These are phyloP conservation scores for Bujurquina vittata DNA, from an alignment of 2,113 vertebrate genomes.

Conservation along the genomic window DNA sequence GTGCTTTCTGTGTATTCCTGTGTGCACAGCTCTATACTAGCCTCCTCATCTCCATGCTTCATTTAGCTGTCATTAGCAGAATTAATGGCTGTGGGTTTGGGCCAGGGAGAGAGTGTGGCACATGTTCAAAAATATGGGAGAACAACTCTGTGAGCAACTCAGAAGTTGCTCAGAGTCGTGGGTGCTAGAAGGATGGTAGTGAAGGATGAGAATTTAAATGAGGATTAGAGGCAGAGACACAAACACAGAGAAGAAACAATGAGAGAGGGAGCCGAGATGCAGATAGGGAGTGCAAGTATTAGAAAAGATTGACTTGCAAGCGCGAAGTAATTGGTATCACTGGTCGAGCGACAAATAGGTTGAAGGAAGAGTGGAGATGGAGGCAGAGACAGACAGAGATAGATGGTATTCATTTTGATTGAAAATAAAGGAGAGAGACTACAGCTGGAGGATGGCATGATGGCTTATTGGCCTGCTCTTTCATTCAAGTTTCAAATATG, in stretches of 20 bases:
- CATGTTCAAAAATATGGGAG: constrained; percentile 40
- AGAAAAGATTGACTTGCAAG: constrained; percentile 17
- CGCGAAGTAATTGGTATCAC: constrained; percentile 35
- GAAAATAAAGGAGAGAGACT: background rate
- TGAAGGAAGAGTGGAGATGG: constrained; percentile 12
- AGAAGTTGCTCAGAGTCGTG: constrained; percentile 14
- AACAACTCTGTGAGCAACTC: constrained; percentile 36
- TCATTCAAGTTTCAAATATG: background rate
- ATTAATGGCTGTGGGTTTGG: constrained; percentile 69
- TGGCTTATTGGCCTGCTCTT: background rate
- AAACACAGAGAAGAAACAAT: background rate
- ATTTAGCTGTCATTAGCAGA: constrained; percentile 78
- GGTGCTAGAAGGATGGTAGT: background rate
- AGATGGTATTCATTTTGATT: constrained; percentile 31
- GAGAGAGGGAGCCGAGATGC: constrained; percentile 3
- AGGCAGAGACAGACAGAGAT: constrained; percentile 19
- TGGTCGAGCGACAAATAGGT: constrained; percentile 23
- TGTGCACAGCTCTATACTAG: constrained; percentile 19
- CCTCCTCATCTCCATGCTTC: constrained; percentile 67
- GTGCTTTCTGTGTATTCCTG: background rate
- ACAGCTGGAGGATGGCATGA: background rate
- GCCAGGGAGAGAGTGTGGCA: constrained; percentile 53
- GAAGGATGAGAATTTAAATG: constrained; percentile 25
- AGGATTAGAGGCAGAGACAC: constrained; percentile 14
- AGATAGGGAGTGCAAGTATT: constrained; percentile 16